Base-by-base conservation (phyloP, 64 coral and sea anemone species). In the Pocillopora verrucosa region DNA sequence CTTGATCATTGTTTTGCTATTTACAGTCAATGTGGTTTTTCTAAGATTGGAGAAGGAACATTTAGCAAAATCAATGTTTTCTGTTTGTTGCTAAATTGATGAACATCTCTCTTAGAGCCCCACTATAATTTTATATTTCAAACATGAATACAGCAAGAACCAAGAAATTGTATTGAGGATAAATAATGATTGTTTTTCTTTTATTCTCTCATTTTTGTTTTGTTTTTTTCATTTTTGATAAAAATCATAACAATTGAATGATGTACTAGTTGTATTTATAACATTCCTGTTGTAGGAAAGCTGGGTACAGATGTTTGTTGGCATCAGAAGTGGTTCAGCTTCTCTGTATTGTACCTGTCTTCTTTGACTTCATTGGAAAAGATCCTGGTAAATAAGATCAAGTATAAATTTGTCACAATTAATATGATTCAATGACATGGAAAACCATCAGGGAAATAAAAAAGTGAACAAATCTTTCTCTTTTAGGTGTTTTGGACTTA, bases 251-350 rank as follows among this genome's bases (percentile, higher is more conserved):
- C 30, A 30, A 30, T 30, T 30, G 0, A 30, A 30, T 30, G 30
- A 30, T 30, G 30, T 30, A 30, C 30, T 30, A 30, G 30, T 30
- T 30, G 30, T 56, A 85, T 61, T 25, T 3, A 1, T 13, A 78
- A 7, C 61, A 58, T 51, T 58, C 17, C 16, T 37, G 7, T 57
- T 65, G 36, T 68, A 98, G 95, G 36, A 94, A 94, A 92, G 78
- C 84, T 80, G 79, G 81, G 12, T 88, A 90, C 36, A 86, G 95
- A 57, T 84, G 89, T 87, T 79, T 98, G 36, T 79, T 98, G 36
- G 95, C 95, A 68, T 94, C 95, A 80, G 95, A 98, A 80, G 88
- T 98, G 60, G 92, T 98, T 45, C 95, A 98, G 45, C 75, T 98
- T 1, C 87, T 98, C 1, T 98, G 95, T 25, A 94, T 98, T 38